phyloP scores from a whole-genome alignment of 2,888 invertebrate genomes.

The Rhyacophila evoluta region DNA sequence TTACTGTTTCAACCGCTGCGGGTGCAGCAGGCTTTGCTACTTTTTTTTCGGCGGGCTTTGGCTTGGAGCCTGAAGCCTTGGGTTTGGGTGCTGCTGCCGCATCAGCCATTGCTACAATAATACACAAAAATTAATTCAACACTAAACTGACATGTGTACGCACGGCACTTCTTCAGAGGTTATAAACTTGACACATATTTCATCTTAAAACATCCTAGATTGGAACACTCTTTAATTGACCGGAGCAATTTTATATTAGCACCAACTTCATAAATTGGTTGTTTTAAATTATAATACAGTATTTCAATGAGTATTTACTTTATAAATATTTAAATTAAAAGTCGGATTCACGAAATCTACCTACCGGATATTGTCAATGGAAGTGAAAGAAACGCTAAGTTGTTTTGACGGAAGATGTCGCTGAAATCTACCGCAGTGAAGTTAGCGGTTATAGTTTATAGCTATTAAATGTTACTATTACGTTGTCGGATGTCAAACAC shows the following conservation, averaged over 20 bases:
- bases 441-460: background rate
- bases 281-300: background rate
- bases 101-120: constrained; percentile 73
- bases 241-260: background rate
- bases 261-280: background rate
- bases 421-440: background rate
- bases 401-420: background rate
- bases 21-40: constrained; percentile 69
- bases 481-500: too few species aligned
- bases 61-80: constrained; percentile 70
- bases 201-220: constrained; percentile 56
- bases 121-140: background rate
- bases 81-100: constrained; percentile 67
- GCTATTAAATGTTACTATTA: too few species aligned
- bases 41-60: constrained; percentile 72
- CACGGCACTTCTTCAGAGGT: constrained; percentile 32
- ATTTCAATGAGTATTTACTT: background rate
- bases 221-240: constrained; percentile 31
- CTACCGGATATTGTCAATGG: constrained; percentile 46
- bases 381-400: constrained; percentile 39
- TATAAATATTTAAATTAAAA: constrained; percentile 33
- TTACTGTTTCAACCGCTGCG: constrained; percentile 68
- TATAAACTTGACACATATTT: constrained; percentile 48
- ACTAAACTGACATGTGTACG: constrained; percentile 44
- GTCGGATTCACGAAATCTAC: constrained; percentile 31